Evolutionary conservation across 2,888 invertebrate genomes (phyloP).

Genomic region (Selenia dentaria): DNA sequence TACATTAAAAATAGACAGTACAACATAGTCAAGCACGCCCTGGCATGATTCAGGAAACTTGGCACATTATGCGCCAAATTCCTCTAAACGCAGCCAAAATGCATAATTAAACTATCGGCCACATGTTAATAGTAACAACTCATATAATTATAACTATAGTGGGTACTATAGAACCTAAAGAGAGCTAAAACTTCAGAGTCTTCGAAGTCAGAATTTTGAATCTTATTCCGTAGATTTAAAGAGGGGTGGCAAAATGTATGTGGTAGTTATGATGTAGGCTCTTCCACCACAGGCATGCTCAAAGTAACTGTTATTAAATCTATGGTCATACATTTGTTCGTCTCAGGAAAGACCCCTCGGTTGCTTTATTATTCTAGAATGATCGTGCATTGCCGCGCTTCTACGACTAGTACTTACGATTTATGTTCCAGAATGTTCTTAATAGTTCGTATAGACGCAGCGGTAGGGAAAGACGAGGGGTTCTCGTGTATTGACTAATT

Average conservation of each 20-base stretch:
- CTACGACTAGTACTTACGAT: no score
- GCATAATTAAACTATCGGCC: constrained; percentile 5
- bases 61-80: constrained; percentile 13
- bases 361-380: neutral
- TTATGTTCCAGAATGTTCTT: constrained; percentile 6
- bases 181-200: no score
- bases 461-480: neutral
- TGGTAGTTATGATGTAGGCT: no score
- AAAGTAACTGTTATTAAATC: no score
- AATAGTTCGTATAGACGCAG: no score
- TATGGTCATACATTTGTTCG: neutral
- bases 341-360: neutral
- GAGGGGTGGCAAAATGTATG: no score
- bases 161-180: no score
- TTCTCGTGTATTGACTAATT: no score
- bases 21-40: neutral
- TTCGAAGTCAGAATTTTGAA: no score
- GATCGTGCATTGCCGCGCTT: neutral
- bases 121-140: constrained; percentile 19
- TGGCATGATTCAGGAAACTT: constrained; percentile 15
- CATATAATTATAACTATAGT: constrained; percentile 7
- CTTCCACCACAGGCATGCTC: no score
- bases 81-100: constrained; percentile 18
- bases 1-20: no score
- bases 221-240: neutral